Evolutionary conservation across 2,888 invertebrate genomes (phyloP), one percentile per base, ranked within the genome.

Genomic region (Xanthorhoe designata): DNA sequence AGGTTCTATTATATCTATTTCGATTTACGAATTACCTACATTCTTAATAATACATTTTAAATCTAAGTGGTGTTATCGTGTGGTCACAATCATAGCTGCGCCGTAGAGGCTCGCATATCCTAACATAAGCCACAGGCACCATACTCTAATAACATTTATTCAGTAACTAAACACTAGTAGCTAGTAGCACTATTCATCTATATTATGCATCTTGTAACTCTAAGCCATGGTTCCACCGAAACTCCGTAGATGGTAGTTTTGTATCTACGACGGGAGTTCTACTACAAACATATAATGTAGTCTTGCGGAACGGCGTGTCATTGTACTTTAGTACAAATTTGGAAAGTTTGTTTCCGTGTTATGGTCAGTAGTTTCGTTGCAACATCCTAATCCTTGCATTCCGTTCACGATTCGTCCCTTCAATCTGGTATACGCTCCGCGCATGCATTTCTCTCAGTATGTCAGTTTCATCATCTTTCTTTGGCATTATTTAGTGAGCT

Each of bases 401-500:
- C 85, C 78, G 75, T 71, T 82, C 86, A 74, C 76, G 79, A 78
- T 77, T 84, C 84, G 82, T 80, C 75, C 84, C 78, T 77, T 83
- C 85, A 75, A 77, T 80, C 84, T 82, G 70, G 74, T 81, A 72
- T 61, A 82, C 84, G 82, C 82, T 79, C 82, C 81, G 81, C 83
- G 83, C 84, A 82, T 81, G 75, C 84, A 78, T 74, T 79, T 75
- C 79, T 80, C 80, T 84, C 82, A 82, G 78, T 73, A 76, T 78
- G 81, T 83, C 87, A 82, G 80, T 84, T 86, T 83, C 81, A 78
- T 86, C 78, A 82, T 86, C 89, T 84, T 89, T 92, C 92, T 92
- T 92, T 92, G 92, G 92, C 91, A 92, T 92, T 92, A 87, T 90
- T 84, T 88, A 92, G 90, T 91, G 92, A 91, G 91, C 90, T 90